phyloP scores from a whole-genome alignment of 1,140 invertebrate genomes.

The Meteorus sp. region DNA sequence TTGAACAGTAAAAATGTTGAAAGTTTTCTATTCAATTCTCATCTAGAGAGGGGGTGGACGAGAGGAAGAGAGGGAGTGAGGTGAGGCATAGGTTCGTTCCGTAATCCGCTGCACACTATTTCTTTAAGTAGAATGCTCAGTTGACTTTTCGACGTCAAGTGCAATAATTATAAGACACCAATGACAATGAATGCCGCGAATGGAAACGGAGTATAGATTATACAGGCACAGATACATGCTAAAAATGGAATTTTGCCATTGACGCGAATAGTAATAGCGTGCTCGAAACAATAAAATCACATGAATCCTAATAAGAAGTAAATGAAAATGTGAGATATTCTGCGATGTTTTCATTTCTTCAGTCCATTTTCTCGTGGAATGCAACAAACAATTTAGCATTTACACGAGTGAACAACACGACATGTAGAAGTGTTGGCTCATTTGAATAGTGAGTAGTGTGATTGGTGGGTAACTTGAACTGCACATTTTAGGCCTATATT shows the following conservation, averaged over 20 bases:
- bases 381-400: not conserved
- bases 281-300: not conserved
- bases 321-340: no score
- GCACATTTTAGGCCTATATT: slow-evolving; percentile 28
- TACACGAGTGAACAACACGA: not conserved
- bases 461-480: slow-evolving; percentile 23
- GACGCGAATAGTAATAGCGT: not conserved
- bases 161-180: slow-evolving; percentile 10
- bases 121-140: slow-evolving; percentile 5
- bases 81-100: not conserved
- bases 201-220: no score
- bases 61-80: not conserved
- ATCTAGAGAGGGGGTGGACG: no score
- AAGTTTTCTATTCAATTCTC: no score
- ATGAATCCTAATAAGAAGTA: not conserved
- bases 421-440: not conserved
- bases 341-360: no score
- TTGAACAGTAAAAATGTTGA: no score
- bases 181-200: no score
- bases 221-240: no score
- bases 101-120: not conserved
- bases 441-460: slow-evolving; percentile 5
- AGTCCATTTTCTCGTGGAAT: no score
- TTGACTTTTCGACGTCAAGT: not conserved
- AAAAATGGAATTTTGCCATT: not conserved